Evolutionary conservation across 2,113 vertebrate genomes (phyloP), one percentile per base, ranked within the genome.

Genomic region (Thymallus thymallus): DNA sequence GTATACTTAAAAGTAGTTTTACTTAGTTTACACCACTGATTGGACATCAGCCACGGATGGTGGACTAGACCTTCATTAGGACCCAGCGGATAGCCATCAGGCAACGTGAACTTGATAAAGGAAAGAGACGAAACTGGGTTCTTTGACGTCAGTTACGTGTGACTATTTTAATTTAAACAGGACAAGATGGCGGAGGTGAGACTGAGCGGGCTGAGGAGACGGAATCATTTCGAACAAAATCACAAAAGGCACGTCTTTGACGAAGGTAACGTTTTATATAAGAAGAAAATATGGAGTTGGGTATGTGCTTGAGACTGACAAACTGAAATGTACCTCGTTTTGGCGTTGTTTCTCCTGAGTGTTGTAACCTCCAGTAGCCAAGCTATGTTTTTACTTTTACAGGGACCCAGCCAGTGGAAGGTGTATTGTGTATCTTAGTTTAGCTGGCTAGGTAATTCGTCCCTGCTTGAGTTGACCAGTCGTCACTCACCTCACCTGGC

Each of bases 101-200:
- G 18, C 65, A 18, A 18, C 13, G 9, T 60, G 30, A 80, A 75
- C 72, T 69, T 29, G 61, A 60, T 51, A 35, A 69, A 30, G 76
- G 35, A 68, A 69, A n/a, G 35, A 74, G 68, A 26, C 72, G 32
- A 35, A 61, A 24, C 9, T 89, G n/a, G 66, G 66, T 68, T 1
- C 69, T 60, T 3, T 88, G 90, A 91, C 89, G 90, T 91, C 88
- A 91, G 55, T 24, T 64, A 76, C 77, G 85, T 74, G 41, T 29
- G 73, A 63, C 41, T 68, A 29, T 26, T 93, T 92, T 92, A 95
- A 92, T 90, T 93, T 92, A 93, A 95, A 92, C 88, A 80, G 89
- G 89, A 91, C 95, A 97, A 97, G 95, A 97, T 97, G 96, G 96
- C 96, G 96, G 95, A 94, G 86, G 92, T 88, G 79, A 88, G 89